These are phyloP conservation scores for Myotis myotis DNA, from an alignment of 2,797 vertebrate species.

Conservation along the genomic window DNA sequence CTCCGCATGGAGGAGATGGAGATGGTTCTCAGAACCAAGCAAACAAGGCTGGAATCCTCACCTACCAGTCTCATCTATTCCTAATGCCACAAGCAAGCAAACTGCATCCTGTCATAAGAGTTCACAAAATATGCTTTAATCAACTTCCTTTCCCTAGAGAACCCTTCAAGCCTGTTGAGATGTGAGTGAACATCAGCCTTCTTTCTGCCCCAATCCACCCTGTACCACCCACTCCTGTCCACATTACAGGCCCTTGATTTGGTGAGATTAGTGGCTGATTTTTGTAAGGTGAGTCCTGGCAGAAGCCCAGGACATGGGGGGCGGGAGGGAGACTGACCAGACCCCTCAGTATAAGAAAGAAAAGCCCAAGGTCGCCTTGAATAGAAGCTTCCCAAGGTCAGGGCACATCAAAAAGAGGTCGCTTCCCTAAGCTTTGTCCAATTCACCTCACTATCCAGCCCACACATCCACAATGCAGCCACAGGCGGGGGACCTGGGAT, in stretches of 20 bases:
- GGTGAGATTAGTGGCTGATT: accelerated
- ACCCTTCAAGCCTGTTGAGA: not conserved
- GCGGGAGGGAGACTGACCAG: not conserved
- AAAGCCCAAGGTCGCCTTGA: not conserved
- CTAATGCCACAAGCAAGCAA: not conserved
- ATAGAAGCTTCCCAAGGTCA: not conserved
- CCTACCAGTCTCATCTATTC: not conserved
- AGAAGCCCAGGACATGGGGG: not conserved
- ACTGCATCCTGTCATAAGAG: not conserved
- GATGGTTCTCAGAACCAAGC: not conserved
- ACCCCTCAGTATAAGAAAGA: accelerated
- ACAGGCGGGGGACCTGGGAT: accelerated
- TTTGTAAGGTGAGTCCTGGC: not conserved
- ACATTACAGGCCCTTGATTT: accelerated
- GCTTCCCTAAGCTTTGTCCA: not conserved
- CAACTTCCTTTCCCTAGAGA: not conserved
- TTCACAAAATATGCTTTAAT: not conserved
- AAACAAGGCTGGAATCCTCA: accelerated
- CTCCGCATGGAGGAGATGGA: accelerated
- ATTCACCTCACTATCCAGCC: not conserved
- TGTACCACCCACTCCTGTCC: accelerated
- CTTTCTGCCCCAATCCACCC: accelerated
- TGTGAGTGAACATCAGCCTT: accelerated
- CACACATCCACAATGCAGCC: accelerated
- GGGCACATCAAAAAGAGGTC: not conserved